Evolutionary conservation across 2,888 invertebrate species (phyloP), one percentile per base, ranked within the genome.

Genomic region (Papilio elwesi): DNA sequence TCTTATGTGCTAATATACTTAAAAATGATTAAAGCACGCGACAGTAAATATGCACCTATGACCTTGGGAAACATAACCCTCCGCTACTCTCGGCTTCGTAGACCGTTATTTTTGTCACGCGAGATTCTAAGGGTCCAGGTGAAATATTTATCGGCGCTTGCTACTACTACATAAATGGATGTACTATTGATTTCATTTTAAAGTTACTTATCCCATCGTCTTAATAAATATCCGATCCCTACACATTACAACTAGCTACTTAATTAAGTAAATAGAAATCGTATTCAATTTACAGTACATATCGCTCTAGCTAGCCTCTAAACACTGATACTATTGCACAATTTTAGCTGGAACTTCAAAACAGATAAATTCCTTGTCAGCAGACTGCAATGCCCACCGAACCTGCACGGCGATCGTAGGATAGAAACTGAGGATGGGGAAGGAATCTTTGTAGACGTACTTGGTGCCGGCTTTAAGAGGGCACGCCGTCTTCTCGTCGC

Each of bases 291-390:
- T n/a, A n/a, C n/a, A n/a, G n/a, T n/a, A 57, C 38, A 38, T 57
- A 26, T 11, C 11, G 6, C 13, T 3, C 13, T 13, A 36, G 1
- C 9, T 36, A 36, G 13, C 10, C 16, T 64, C 73, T 77, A 78
- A 64, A 85, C 91, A 79, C 15, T 12, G 38, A 47, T 6, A 16
- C 63, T 66, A 71, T 69, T 78, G 77, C 5, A 53, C 49, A 66
- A 96, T 97, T 84, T 90, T 95, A n/a, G 95, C 95, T 4, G 95
- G 95, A 55, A 96, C 94, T 88, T 95, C 95, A 87, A 97, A 97
- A 82, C 97, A 97, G 16, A 93, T 81, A 0, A 95, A 82, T 72
- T 94, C 90, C 8, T 92, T 88, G 2, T 93, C 81, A 6, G 86
- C 83, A 26, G 89, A 77, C 2, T 83, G 87, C 66, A 97, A 85